Base-by-base conservation (phyloP, 2,113 vertebrate species). In the Scolopax mira region DNA sequence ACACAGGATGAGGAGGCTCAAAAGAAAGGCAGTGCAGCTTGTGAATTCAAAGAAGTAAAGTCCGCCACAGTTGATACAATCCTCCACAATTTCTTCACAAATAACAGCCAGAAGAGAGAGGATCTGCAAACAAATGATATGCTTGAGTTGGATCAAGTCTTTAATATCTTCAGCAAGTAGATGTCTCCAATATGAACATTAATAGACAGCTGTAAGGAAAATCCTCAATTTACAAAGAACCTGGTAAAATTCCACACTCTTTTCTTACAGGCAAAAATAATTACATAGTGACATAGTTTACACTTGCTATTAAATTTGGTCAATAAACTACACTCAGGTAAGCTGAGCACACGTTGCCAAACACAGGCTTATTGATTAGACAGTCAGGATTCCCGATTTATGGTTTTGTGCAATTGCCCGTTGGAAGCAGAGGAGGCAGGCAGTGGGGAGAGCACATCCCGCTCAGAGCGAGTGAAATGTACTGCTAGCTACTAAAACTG, bases 1-100 rank as follows among this genome's bases (percentile, higher is more conserved):
- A 42, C 97, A 33, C 67, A 99, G 89, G 23, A 99, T 97, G 15
- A 99, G 96, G 18, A 98, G 71, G 24, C 98, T 98, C 96, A 99
- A 98, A 79, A 99, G 98, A 88, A 98, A 98, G 84, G 99, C 98
- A 6, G 98, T 98, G 97, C 98, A 99, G 98, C 99, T 99, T 57
- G 97, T 87, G 42, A 99, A 99, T 91, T 99, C 99, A 41, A 99
- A 99, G 85, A 99, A 98, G 97, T 99, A 99, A 75, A 99, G 98
- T 2, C 98, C 96, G 0, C 35, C 8, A 65, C 99, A 99, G 25
- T 5, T 21, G 2, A 27, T 39, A 35, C 99, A 99, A 18, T 89
- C 93, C 2, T 46, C 67, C 27, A 99, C 98, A 3, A 98, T 39
- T 94, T 99, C 99, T 97, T 99, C 99, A 97, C 98, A 97, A 96